Evolutionary conservation across 2,113 vertebrate genomes (phyloP).

Genomic region (Bufo gargarizans): DNA sequence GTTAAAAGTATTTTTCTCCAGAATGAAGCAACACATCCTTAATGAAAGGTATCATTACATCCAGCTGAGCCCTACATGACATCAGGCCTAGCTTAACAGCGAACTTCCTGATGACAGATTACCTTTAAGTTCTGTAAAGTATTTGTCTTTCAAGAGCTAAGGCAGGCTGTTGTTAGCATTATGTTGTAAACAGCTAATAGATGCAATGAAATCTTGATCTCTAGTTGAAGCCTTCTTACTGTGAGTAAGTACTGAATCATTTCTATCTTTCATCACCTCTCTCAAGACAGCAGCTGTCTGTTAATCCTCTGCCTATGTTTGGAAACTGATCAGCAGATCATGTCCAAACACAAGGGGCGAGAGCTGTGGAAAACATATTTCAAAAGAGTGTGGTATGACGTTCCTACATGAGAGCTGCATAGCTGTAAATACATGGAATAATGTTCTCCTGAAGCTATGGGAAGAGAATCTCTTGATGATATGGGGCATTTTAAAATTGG

Average conservation of each 20-base stretch:
- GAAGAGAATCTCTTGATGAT: not conserved
- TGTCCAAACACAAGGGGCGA: constrained; percentile 48
- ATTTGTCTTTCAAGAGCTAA: constrained; percentile 16
- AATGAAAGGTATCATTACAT: too few species aligned
- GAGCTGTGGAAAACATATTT: constrained; percentile 15
- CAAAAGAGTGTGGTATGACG: not conserved
- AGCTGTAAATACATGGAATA: not conserved
- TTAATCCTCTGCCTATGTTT: constrained; percentile 52
- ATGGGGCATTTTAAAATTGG: too few species aligned
- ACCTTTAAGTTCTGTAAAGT: not conserved
- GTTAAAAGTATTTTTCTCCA: too few species aligned
- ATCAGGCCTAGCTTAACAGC: too few species aligned
- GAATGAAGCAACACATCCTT: too few species aligned
- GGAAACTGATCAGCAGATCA: constrained; percentile 50
- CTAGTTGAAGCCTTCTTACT: constrained; percentile 2
- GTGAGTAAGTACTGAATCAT: constrained; percentile 32
- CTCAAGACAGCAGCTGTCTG: constrained; percentile 40
- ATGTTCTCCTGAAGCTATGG: not conserved
- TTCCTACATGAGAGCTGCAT: constrained; percentile 1
- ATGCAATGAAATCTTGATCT: constrained; percentile 17
- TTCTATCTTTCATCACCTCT: constrained; percentile 41
- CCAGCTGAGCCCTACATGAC: too few species aligned
- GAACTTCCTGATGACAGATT: too few species aligned
- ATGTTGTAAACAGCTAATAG: constrained; percentile 1
- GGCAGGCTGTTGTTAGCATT: not conserved